These are phyloP conservation scores for Lagocephalus sceleratus DNA, from an alignment of 2,797 vertebrate species.

Conservation along the genomic window DNA sequence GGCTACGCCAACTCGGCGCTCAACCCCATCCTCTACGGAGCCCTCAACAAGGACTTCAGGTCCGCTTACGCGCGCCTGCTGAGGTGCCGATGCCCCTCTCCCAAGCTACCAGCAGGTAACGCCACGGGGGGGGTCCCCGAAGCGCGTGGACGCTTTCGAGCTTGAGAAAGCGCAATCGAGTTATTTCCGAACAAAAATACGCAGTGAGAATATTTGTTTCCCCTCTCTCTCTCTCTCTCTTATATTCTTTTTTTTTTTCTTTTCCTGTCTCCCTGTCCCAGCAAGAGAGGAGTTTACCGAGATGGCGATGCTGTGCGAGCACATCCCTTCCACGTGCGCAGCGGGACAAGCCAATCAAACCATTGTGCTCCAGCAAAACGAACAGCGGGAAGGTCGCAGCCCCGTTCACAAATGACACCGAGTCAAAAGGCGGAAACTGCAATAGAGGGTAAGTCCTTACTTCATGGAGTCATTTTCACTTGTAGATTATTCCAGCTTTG, in stretches of 20 bases:
- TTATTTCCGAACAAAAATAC: not conserved
- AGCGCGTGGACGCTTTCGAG: not conserved
- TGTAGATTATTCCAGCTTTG: no score
- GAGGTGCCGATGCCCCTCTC: slow-evolving; percentile 55
- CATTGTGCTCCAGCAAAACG: slow-evolving; percentile 74
- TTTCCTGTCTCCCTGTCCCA: slow-evolving; percentile 29
- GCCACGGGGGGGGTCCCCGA: not conserved
- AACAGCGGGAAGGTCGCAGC: slow-evolving; percentile 50
- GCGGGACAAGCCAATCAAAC: slow-evolving; percentile 64
- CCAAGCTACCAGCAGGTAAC: slow-evolving; percentile 41
- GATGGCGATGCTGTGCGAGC: slow-evolving; percentile 58
- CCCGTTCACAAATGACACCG: slow-evolving; percentile 49
- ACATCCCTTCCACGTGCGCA: slow-evolving; percentile 49
- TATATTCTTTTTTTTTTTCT: slow-evolving; percentile 2
- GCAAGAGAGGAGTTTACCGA: slow-evolving; percentile 60
- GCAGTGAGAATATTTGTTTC: not conserved
- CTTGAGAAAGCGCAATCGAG: not conserved
- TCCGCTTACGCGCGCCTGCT: slow-evolving; percentile 84
- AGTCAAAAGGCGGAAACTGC: slow-evolving; percentile 52
- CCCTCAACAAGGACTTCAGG: slow-evolving; percentile 90
- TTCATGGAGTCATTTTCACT: not conserved
- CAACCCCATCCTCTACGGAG: slow-evolving; percentile 90
- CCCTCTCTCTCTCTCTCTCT: not conserved
- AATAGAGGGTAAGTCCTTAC: slow-evolving; percentile 56
- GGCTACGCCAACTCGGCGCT: slow-evolving; percentile 92